Conservation (phyloP, 2,888 invertebrate species). For the Disparrhopalites patrizii region DNA sequence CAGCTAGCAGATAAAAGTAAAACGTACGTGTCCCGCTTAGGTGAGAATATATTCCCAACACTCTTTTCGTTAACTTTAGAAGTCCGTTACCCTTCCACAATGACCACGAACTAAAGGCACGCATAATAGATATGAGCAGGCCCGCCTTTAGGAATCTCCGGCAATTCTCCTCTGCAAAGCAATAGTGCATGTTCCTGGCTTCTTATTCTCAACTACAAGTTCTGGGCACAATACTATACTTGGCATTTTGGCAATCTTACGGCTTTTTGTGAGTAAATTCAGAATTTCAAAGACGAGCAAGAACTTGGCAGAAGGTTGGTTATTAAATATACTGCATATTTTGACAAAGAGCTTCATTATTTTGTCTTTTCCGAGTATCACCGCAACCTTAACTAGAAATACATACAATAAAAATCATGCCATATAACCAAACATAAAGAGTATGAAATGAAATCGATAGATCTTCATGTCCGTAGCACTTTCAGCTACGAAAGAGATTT, state of each 20-base stretch:
- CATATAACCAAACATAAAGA: neutral
- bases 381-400: no score
- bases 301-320: constrained; percentile 60
- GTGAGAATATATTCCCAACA: constrained; percentile 41
- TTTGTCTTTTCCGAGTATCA: constrained; percentile 60
- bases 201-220: no score
- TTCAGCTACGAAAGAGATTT: no score
- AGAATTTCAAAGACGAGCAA: constrained; percentile 64
- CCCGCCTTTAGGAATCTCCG: constrained; percentile 42
- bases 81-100: constrained; percentile 45
- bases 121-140: constrained; percentile 39
- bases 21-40: constrained; percentile 40
- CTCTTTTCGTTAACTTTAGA: constrained; percentile 37
- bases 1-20: neutral
- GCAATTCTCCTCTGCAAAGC: constrained; percentile 32
- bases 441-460: no score
- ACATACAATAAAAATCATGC: neutral
- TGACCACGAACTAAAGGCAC: constrained; percentile 39
- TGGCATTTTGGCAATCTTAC: no score
- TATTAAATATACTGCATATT: constrained; percentile 53
- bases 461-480: no score
- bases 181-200: neutral
- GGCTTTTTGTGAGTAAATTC: constrained; percentile 65
- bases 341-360: constrained; percentile 61
- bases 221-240: no score